Evolutionary conservation across 2,888 invertebrate genomes (phyloP).

Genomic region (Crocallis elinguaria): DNA sequence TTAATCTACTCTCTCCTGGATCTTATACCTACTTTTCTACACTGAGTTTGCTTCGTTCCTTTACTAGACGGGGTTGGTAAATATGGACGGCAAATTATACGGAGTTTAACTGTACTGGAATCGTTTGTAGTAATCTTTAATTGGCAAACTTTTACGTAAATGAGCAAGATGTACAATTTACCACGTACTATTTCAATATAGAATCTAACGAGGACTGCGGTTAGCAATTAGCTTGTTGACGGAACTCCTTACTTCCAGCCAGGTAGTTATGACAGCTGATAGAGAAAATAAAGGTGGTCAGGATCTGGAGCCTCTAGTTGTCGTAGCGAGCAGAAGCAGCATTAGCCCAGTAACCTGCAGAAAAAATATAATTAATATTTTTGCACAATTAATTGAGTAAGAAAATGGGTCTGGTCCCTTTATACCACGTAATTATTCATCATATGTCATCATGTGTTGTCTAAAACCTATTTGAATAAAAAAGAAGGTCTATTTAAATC

Average conservation of each 20-base stretch:
- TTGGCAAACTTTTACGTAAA: not conserved
- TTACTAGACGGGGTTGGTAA: not conserved
- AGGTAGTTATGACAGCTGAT: constrained; percentile 46
- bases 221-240: constrained; percentile 36
- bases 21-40: not conserved
- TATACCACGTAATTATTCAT: no score
- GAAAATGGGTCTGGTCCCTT: no score
- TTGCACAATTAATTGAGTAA: not conserved
- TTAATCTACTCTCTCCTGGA: not conserved
- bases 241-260: constrained; percentile 54
- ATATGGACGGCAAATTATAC: not conserved
- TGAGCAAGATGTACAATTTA: not conserved
- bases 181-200: not conserved
- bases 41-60: not conserved
- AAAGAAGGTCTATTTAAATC: no score
- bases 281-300: constrained; percentile 50
- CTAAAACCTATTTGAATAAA: no score
- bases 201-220: not conserved
- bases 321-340: constrained; percentile 66
- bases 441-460: no score
- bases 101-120: not conserved
- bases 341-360: constrained; percentile 73
- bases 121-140: not conserved
- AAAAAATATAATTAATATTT: constrained; percentile 27
- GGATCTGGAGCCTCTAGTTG: constrained; percentile 60